Evolutionary conservation across 2,113 vertebrate genomes (phyloP).

Genomic region (Istiophorus platypterus): DNA sequence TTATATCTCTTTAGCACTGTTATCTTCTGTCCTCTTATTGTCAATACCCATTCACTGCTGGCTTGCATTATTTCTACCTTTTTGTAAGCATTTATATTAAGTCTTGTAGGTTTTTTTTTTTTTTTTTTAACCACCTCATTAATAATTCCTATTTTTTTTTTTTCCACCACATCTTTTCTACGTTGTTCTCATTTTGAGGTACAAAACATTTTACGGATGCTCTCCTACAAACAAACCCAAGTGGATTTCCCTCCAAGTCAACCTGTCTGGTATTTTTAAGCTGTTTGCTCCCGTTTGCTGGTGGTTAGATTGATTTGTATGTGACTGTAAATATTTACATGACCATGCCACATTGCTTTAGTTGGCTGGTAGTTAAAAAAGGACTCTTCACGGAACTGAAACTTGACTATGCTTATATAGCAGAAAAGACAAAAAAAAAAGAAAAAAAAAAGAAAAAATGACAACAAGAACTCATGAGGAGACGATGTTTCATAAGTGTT

Average conservation of each 20-base stretch:
- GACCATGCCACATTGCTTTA: conserved; percentile 94
- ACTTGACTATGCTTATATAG: conserved; percentile 97
- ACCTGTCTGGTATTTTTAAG: conserved; percentile 87
- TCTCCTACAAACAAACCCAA: conserved; percentile 57
- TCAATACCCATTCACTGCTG: conserved; percentile 82
- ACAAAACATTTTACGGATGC: conserved; percentile 63
- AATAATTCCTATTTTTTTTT: conserved; percentile 73
- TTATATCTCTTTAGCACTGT: conserved; percentile 48
- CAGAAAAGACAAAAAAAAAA: conserved; percentile 71
- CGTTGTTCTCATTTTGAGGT: conserved; percentile 78
- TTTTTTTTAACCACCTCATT: conserved; percentile 82
- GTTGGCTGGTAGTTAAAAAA: conserved; percentile 92
- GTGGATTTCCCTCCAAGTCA: conserved; percentile 87
- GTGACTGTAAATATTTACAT: conserved; percentile 89
- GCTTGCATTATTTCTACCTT: conserved; percentile 65
- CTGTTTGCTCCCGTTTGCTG: conserved; percentile 87
- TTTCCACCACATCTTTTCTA: conserved; percentile 67
- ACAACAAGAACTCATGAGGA: conserved; percentile 85
- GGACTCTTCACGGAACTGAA: conserved; percentile 95
- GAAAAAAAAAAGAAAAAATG: conserved; percentile 69
- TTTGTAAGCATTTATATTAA: conserved; percentile 87
- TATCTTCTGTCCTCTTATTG: conserved; percentile 58
- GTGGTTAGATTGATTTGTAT: conserved; percentile 83
- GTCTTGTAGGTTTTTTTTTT: conserved; percentile 83
- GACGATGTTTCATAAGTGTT: conserved; percentile 98